Conservation (phyloP, 2,113 vertebrate genomes). For the Alethe castanea region DNA sequence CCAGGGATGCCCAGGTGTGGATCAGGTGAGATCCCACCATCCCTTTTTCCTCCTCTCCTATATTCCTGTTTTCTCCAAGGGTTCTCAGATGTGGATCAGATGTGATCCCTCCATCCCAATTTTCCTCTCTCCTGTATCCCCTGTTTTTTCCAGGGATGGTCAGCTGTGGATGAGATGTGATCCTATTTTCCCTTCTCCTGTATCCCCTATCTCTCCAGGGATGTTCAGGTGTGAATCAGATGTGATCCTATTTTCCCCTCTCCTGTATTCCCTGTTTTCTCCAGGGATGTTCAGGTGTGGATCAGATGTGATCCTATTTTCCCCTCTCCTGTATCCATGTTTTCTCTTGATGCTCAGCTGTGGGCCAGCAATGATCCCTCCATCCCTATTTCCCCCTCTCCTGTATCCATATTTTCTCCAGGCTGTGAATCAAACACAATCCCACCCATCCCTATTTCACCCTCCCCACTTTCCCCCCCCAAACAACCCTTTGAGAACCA, state of each 20-base stretch:
- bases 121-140: not conserved
- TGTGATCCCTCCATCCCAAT: rapidly evolving
- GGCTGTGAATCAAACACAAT: not conserved
- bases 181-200: not conserved
- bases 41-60: no score
- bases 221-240: rapidly evolving
- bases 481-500: not conserved
- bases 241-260: not conserved
- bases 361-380: no score
- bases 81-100: not conserved
- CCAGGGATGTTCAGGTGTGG: not conserved
- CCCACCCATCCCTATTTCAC: not conserved
- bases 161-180: rapidly evolving
- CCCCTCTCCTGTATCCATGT: not conserved
- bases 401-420: rapidly evolving
- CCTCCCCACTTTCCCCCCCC: not conserved
- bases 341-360: rapidly evolving
- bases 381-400: not conserved
- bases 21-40: no score
- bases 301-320: rapidly evolving
- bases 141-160: not conserved
- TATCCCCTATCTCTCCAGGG: rapidly evolving
- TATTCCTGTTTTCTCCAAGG: rapidly evolving
- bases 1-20: no score
- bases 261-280: rapidly evolving